These are phyloP conservation scores for Platycercus adscitus DNA, from an alignment of 2,113 vertebrate genomes.

Conservation along the genomic window DNA sequence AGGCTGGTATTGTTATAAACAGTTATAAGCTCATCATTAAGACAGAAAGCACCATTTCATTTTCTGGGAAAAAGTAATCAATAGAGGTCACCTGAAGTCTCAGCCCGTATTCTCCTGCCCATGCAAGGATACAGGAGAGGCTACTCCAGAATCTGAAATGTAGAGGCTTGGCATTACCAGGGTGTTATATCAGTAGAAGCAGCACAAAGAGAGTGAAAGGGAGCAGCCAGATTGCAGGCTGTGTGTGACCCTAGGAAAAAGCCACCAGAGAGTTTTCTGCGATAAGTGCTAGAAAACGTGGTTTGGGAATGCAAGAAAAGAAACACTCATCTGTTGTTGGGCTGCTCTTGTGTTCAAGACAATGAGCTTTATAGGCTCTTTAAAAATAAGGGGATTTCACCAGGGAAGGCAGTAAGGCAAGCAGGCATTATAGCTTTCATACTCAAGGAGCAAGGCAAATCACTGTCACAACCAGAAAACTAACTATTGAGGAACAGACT, in stretches of 20 bases:
- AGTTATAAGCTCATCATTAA: background rate
- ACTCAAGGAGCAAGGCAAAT: background rate
- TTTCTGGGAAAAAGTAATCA: background rate
- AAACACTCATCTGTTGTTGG: background rate
- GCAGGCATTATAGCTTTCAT: background rate
- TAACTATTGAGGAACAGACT: background rate
- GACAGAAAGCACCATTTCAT: background rate
- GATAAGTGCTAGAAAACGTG: background rate
- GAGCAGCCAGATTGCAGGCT: background rate
- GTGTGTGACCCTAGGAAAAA: background rate
- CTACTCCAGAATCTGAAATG: background rate
- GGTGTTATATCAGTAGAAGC: background rate
- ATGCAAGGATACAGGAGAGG: background rate
- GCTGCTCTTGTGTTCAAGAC: background rate
- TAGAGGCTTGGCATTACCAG: background rate
- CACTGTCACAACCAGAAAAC: background rate
- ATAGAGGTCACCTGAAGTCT: background rate
- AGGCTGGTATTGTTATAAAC: background rate
- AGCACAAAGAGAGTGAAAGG: background rate
- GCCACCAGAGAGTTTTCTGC: background rate
- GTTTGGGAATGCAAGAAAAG: background rate
- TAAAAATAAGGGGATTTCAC: background rate
- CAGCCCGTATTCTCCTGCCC: background rate
- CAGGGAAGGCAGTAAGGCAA: background rate
- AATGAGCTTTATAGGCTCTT: background rate